Conservation (phyloP, 2,888 invertebrate species). For the Stenolophus ochropezus region DNA sequence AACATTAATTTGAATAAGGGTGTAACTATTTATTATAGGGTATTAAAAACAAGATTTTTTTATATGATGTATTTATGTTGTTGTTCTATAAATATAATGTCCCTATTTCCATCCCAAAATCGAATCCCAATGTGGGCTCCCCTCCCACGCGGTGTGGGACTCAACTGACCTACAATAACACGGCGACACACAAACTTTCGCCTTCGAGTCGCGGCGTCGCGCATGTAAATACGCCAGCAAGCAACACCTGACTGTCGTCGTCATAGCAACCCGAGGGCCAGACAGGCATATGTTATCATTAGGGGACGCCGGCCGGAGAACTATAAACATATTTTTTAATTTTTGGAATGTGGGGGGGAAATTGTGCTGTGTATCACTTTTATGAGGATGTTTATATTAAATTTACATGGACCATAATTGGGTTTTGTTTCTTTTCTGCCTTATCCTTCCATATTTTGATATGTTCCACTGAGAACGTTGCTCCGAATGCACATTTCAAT, state of each 20-base stretch:
- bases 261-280: slow-evolving; percentile 13
- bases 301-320: background rate
- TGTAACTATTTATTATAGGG: no score
- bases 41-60: no score
- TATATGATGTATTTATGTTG: no score
- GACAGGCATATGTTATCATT: slow-evolving; percentile 21
- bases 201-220: slow-evolving; percentile 18
- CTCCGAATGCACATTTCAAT: no score
- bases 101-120: background rate
- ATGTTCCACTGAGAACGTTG: no score
- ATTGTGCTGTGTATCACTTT: background rate
- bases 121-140: background rate
- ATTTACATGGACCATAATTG: background rate
- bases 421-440: background rate
- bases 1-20: no score
- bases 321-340: background rate
- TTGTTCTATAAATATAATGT: background rate
- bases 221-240: background rate
- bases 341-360: background rate
- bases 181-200: slow-evolving; percentile 52
- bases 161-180: slow-evolving; percentile 59
- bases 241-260: slow-evolving; percentile 49
- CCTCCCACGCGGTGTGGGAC: background rate
- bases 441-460: background rate
- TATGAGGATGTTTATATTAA: background rate